Percentiles rank a stretch among this genome's conserved stretches.
Conservation (phyloP, 2,888 invertebrate species). For the Heliconius ismenius region DNA sequence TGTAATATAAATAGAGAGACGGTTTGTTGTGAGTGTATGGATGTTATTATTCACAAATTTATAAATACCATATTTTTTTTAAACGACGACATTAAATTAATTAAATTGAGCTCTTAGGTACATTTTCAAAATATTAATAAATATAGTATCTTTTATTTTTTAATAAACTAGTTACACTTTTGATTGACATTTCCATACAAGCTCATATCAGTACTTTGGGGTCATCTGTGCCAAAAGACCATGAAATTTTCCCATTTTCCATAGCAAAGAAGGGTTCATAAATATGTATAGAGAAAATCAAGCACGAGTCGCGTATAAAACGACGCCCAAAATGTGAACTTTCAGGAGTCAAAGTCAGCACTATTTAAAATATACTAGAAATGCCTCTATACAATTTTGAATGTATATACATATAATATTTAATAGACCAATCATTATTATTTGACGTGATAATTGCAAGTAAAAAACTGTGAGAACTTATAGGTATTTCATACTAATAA, state of each 20-base stretch:
- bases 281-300: constrained; percentile 81
- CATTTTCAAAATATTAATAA: not conserved
- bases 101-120: not conserved
- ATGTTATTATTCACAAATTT: not conserved
- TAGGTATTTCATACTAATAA: too few relatives aligned
- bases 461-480: too few relatives aligned
- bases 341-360: constrained; percentile 63
- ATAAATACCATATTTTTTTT: too few relatives aligned
- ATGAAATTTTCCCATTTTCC: constrained; percentile 71
- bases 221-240: constrained; percentile 69
- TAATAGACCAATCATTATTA: not conserved
- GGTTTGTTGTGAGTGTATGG: not conserved
- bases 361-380: constrained; percentile 43
- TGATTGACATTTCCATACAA: constrained; percentile 6
- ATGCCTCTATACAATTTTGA: constrained; percentile 28
- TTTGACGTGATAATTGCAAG: too few relatives aligned
- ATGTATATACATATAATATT: not conserved
- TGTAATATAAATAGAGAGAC: not conserved
- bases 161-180: not conserved
- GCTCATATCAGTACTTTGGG: constrained; percentile 45
- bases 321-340: constrained; percentile 79
- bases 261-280: constrained; percentile 70
- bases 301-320: constrained; percentile 81
- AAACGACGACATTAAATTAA: too few relatives aligned
- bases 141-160: not conserved